phyloP scores from a whole-genome alignment of 2,888 invertebrate species.

The Synergus itoensis region DNA sequence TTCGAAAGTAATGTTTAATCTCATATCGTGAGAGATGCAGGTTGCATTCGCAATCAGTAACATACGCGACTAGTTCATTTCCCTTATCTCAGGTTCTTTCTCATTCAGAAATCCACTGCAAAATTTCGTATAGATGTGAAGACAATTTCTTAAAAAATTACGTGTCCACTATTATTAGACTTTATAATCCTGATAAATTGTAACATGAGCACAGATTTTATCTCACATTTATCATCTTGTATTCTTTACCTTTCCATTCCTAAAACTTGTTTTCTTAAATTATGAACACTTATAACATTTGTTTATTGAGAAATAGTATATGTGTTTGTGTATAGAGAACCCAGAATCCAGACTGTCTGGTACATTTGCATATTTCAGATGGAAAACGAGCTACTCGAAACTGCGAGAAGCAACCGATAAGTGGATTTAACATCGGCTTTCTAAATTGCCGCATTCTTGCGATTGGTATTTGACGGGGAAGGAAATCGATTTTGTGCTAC shows the following conservation, averaged over 20 bases:
- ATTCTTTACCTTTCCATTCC: not conserved
- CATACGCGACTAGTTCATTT: not conserved
- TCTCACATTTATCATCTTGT: not conserved
- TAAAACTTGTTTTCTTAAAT: not conserved
- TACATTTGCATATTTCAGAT: conserved; percentile 36
- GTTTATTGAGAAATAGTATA: conserved; percentile 7
- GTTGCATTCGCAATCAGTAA: not conserved
- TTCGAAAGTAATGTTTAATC: conserved; percentile 31
- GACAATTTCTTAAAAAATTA: not conserved
- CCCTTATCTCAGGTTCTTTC: not conserved
- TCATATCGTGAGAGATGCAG: conserved; percentile 13
- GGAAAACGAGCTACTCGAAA: conserved; percentile 39
- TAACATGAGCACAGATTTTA: too few species aligned
- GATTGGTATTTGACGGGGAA: conserved; percentile 29
- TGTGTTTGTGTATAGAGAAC: conserved; percentile 3
- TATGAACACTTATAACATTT: not conserved
- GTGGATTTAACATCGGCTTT: conserved; percentile 38
- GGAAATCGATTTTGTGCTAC: conserved; percentile 13
- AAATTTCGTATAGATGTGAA: not conserved
- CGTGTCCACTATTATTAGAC: too few species aligned
- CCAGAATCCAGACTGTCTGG: conserved; percentile 32
- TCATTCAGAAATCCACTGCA: not conserved
- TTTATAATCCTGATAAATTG: too few species aligned
- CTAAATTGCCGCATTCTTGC: conserved; percentile 38
- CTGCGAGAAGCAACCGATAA: conserved; percentile 39